Conservation (phyloP, 2,797 vertebrate species). For the Anguilla pacifica region DNA sequence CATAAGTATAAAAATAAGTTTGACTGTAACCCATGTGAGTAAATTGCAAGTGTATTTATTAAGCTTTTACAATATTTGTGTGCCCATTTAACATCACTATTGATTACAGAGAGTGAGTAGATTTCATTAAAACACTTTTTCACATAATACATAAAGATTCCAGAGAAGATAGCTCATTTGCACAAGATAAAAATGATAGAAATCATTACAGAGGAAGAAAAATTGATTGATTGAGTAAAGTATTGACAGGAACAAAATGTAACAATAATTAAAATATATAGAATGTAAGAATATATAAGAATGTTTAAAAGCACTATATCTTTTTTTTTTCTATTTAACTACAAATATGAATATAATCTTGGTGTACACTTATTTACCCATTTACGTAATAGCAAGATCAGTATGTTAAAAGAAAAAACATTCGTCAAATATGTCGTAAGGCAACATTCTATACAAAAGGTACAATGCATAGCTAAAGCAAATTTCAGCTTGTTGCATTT, state of each 20-base stretch:
- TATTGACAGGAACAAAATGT: not conserved
- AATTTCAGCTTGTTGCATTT: constrained; percentile 5
- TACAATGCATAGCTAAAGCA: not conserved
- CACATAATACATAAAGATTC: not conserved
- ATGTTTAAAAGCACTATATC: too few relatives aligned
- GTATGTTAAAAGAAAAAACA: constrained; percentile 7
- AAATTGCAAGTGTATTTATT: not conserved
- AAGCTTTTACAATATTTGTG: not conserved
- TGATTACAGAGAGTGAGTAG: not conserved
- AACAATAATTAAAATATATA: too few relatives aligned
- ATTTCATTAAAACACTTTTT: not conserved
- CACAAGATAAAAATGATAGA: not conserved
- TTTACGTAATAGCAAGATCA: not conserved
- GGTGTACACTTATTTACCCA: not conserved
- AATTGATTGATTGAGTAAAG: not conserved
- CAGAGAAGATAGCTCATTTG: not conserved
- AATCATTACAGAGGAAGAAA: too few relatives aligned
- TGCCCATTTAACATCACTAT: not conserved
- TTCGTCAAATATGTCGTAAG: not conserved
- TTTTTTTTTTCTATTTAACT: too few relatives aligned
- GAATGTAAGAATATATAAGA: not conserved
- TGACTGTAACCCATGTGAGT: not conserved
- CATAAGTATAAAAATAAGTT: not conserved
- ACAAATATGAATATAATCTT: not conserved
- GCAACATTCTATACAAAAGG: not conserved